phyloP scores from a whole-genome alignment of 2,113 vertebrate genomes.

The Pardalotus punctatus region DNA sequence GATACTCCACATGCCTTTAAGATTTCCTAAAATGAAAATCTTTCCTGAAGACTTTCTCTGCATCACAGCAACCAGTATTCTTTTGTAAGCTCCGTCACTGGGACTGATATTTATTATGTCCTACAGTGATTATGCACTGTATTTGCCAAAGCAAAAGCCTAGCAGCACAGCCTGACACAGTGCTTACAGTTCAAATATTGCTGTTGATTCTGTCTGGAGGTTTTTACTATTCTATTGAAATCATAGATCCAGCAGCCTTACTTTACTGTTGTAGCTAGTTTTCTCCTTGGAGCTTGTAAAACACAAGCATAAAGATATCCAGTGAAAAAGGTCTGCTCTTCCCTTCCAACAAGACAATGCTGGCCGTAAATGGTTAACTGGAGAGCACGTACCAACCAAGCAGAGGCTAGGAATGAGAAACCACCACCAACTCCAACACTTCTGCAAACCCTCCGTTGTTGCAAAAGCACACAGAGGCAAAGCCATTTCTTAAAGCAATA shows the following conservation, averaged over 20 bases:
- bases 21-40: not conserved
- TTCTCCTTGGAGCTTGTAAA: not conserved
- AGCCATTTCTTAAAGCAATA: conserved; percentile 63
- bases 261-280: not conserved
- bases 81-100: not conserved
- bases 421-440: conserved; percentile 33
- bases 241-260: not conserved
- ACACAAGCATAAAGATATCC: not conserved
- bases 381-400: not conserved
- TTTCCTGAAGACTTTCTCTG: not conserved
- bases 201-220: not conserved
- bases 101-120: not conserved
- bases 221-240: not conserved
- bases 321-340: not conserved
- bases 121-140: not conserved
- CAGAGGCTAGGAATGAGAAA: not conserved
- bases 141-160: not conserved
- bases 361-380: not conserved
- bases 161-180: not conserved
- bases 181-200: accelerated
- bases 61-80: not conserved
- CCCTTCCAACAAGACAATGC: accelerated
- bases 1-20: not conserved
- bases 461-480: conserved; percentile 22
- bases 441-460: not conserved